A percentile compares a stretch with the other conserved stretches of the same genome.
These are phyloP conservation scores for Lithophane semibrunnea DNA, from an alignment of 2,888 invertebrate species.

Conservation along the genomic window DNA sequence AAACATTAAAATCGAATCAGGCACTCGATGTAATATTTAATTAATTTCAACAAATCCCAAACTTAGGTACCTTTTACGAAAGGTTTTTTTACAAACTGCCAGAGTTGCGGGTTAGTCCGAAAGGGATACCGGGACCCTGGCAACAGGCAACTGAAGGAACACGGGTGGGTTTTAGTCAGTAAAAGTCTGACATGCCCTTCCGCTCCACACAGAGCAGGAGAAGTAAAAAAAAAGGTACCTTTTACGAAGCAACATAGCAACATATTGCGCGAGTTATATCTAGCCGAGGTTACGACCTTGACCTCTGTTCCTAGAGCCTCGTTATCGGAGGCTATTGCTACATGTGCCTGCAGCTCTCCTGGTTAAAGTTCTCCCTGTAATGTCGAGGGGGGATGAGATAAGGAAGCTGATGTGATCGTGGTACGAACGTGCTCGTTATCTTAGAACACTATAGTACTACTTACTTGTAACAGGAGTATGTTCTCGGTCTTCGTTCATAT, in stretches of 20 bases:
- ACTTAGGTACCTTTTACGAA: too few species aligned
- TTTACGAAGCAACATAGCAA: neutral
- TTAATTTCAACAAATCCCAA: conserved; percentile 22
- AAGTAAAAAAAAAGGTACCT: too few species aligned
- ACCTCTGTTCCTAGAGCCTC: neutral
- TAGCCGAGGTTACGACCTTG: neutral
- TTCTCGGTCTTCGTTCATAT: neutral
- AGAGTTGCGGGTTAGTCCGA: too few species aligned
- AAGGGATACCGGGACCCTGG: too few species aligned
- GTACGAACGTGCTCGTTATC: conserved; percentile 34
- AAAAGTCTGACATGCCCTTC: too few species aligned
- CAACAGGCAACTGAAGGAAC: too few species aligned
- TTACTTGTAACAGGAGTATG: neutral
- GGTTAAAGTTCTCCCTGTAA: conserved; percentile 19
- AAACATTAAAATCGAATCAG: conserved; percentile 26
- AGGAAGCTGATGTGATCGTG: conserved; percentile 27
- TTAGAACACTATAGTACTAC: conserved; percentile 4
- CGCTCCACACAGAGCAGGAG: too few species aligned
- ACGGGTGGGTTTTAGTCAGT: too few species aligned
- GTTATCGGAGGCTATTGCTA: neutral
- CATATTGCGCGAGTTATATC: neutral
- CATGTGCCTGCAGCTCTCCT: conserved; percentile 11
- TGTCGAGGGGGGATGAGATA: conserved; percentile 24
- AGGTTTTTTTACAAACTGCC: too few species aligned
- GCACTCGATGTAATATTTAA: conserved; percentile 15